Base-by-base conservation (phyloP, 1,140 invertebrate species). In the Leptopilina clavipes region DNA sequence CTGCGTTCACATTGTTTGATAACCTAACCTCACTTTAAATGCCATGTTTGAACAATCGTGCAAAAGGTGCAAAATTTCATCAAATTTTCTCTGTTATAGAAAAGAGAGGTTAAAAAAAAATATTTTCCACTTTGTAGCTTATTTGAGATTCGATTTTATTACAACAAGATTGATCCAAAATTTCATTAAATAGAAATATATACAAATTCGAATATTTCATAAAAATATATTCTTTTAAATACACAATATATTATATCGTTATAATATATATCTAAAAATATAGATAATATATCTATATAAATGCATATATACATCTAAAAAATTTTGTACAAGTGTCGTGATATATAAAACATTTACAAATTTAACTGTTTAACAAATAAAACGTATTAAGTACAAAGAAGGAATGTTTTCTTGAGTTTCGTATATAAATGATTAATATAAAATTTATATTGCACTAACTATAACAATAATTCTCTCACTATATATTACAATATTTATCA, bases 321-420 rank as follows among this genome's bases (percentile, higher is more conserved):
- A 10, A 65, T 54, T 59, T 72, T 37, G n/a, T 52, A 52, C 48
- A 52, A 52, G 48, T 52, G 6, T 52, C 45, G 45, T 11, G 12
- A n/a, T 45, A n/a, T 45, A 52, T 17, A 52, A 17, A n/a, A 52
- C 17, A 45, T 45, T 45, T 45, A 45, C 75, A 52, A 45, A 73
- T 73, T 52, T 75, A 73, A 72, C 70, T 75, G 74, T n/a, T 14
- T 71, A 74, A 14, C 54, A 70, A 72, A 84, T 83, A 80, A 84
- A 81, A 80, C 82, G 83, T 83, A 76, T 84, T 85, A 85, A 85
- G 82, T 85, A 85, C 83, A 83, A 85, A 85, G 78, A 82, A 82
- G 79, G 81, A 85, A 81, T 84, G 81, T 79, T 31, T 76, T 59
- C 78, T 31, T 54, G 72, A 48, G 45, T 74, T 45, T 71, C 59